These are phyloP conservation scores for Oriolus oriolus DNA, from an alignment of 2,113 vertebrate species.

Conservation along the genomic window DNA sequence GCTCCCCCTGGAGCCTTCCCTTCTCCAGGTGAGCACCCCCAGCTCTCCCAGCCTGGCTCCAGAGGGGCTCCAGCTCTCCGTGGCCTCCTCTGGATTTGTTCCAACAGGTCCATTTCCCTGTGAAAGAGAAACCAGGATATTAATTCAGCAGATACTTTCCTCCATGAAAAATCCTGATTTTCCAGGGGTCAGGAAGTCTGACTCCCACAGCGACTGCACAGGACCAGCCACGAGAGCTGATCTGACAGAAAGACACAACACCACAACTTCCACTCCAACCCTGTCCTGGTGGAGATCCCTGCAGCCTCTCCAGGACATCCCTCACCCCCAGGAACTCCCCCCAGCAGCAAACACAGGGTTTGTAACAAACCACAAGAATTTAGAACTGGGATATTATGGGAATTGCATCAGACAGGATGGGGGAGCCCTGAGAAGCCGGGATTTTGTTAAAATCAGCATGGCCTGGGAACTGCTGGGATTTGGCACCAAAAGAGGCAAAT, in stretches of 20 bases:
- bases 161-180: background rate
- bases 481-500: too few species aligned
- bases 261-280: background rate
- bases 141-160: background rate
- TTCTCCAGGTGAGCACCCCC: background rate
- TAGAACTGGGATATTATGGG: fast-evolving
- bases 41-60: background rate
- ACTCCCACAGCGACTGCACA: fast-evolving
- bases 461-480: background rate
- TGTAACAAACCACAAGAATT: background rate
- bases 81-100: background rate
- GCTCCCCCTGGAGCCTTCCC: background rate
- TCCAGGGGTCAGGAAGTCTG: background rate
- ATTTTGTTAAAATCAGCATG: background rate
- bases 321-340: background rate
- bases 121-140: background rate
- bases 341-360: background rate
- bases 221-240: fast-evolving
- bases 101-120: background rate
- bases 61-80: background rate
- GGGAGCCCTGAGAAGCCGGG: background rate
- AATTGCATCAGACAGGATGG: fast-evolving
- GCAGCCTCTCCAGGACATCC: background rate
- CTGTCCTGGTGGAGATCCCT: background rate
- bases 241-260: background rate